These are phyloP conservation scores for Gymnorhina tibicen DNA, from an alignment of 2,113 vertebrate species.

Conservation along the genomic window DNA sequence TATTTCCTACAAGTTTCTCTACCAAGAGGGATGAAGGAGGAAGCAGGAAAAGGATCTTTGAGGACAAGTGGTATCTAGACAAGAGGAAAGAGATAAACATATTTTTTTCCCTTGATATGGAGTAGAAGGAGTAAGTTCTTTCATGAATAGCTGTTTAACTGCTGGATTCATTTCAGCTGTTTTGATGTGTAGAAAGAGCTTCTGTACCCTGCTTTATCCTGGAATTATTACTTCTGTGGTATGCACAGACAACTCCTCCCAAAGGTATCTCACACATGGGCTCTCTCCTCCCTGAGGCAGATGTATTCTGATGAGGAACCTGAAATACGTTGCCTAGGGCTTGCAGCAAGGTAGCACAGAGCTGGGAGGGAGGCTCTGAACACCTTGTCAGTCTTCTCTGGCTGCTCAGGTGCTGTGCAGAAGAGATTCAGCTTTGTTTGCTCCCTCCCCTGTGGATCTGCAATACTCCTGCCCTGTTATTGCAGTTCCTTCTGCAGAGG, in stretches of 20 bases:
- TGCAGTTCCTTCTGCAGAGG: background rate
- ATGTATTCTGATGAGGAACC: background rate
- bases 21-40: background rate
- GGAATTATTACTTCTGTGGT: background rate
- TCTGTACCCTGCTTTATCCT: background rate
- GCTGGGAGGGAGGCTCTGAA: background rate
- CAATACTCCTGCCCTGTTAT: background rate
- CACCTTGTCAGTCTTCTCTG: background rate
- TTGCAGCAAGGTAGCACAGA: background rate
- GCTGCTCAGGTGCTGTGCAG: background rate
- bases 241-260: background rate
- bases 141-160: background rate
- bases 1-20: background rate
- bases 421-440: background rate
- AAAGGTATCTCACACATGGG: background rate
- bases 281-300: background rate
- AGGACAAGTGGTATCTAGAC: background rate
- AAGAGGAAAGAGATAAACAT: background rate
- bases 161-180: background rate
- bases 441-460: background rate
- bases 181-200: background rate
- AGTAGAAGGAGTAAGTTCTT: background rate
- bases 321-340: background rate
- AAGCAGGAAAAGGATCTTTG: background rate
- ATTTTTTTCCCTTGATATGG: background rate